Percentiles rank a stretch among this genome's conserved stretches.
Evolutionary conservation across 2,888 invertebrate species (phyloP).

Genomic region (Leptothorax acervorum): DNA sequence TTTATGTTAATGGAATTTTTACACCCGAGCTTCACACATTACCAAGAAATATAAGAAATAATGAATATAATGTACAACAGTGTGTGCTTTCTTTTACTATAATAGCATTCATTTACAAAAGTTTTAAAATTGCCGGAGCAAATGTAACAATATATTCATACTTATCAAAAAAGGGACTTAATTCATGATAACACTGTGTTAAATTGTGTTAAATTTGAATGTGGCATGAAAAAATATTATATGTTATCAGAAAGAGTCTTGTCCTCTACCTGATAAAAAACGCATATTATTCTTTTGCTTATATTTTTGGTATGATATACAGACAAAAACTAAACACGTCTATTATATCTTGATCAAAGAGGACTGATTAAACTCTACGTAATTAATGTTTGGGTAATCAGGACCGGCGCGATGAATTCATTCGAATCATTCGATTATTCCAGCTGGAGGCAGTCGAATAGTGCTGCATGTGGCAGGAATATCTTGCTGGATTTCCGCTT

Average conservation of each 20-base stretch:
- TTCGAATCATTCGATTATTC: constrained; percentile 32
- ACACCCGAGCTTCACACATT: not conserved
- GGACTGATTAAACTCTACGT: constrained; percentile 11
- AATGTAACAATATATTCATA: not conserved
- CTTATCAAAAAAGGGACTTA: not conserved
- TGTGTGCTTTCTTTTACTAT: not conserved
- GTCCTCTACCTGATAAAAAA: not conserved
- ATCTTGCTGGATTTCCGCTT: constrained; percentile 16
- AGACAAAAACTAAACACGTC: not conserved
- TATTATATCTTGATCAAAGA: not conserved
- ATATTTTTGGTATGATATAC: not conserved
- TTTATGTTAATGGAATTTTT: constrained; percentile 2
- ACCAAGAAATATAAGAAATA: not conserved
- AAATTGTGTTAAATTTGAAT: not conserved
- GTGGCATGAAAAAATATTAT: not conserved
- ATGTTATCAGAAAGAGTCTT: not conserved
- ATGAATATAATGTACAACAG: not conserved
- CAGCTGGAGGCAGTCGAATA: constrained; percentile 20
- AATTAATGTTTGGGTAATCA: constrained; percentile 43
- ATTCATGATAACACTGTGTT: not conserved
- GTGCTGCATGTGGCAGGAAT: constrained; percentile 17
- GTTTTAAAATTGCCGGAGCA: not conserved
- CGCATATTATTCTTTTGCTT: not conserved
- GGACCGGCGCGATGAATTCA: constrained; percentile 2
- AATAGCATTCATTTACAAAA: not conserved